A percentile compares a stretch with the other conserved stretches of the same genome.
phyloP scores from a whole-genome alignment of 2,888 invertebrate genomes.

The Peribatodes rhomboidaria region DNA sequence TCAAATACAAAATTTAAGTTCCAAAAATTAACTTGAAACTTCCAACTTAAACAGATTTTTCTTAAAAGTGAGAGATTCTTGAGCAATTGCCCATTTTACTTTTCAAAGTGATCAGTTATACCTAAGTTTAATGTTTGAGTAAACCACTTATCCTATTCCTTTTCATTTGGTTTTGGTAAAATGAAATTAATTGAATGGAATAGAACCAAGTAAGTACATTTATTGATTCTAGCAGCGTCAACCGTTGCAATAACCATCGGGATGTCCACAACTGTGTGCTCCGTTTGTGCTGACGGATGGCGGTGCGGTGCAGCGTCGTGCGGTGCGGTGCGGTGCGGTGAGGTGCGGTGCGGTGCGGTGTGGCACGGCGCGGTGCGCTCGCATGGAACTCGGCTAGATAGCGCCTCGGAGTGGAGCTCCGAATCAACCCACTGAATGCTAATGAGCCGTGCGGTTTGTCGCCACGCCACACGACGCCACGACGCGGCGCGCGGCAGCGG shows the following conservation, averaged over 20 bases:
- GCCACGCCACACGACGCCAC: background rate
- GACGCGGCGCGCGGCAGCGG: background rate
- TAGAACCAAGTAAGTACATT: background rate
- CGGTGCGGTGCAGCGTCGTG: too few species aligned
- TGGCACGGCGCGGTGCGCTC: background rate
- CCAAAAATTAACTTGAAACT: too few species aligned
- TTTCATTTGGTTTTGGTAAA: background rate
- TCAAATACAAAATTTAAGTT: too few species aligned
- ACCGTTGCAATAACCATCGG: background rate
- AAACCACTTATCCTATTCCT: background rate
- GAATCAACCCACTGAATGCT: background rate
- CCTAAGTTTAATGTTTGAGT: too few species aligned
- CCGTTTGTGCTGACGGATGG: background rate
- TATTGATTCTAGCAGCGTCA: background rate
- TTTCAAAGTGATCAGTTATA: too few species aligned
- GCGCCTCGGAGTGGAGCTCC: background rate
- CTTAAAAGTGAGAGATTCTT: too few species aligned
- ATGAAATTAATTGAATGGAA: constrained; percentile 8
- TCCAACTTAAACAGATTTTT: too few species aligned
- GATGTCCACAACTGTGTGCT: background rate
- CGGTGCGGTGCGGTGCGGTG: too few species aligned
- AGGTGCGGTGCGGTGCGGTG: too few species aligned
- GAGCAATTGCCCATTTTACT: too few species aligned
- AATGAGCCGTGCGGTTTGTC: background rate
- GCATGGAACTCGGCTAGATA: background rate